These are phyloP conservation scores for Drosophila auraria DNA, from an alignment of 1,140 invertebrate genomes.

Conservation along the genomic window DNA sequence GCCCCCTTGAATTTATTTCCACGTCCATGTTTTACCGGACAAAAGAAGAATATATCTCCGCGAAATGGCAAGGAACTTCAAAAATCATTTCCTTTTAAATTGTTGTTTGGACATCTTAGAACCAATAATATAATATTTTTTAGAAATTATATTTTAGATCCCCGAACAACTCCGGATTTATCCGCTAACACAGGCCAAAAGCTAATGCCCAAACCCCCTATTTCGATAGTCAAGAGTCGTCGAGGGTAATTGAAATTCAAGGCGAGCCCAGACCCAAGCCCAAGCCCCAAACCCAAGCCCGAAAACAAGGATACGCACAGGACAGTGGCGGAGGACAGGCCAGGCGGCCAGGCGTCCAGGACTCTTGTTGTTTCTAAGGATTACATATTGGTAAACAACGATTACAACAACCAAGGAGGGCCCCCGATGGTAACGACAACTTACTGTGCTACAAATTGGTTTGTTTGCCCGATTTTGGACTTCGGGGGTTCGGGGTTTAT, in stretches of 20 bases:
- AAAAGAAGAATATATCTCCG: slow-evolving; percentile 9
- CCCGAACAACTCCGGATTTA: not conserved
- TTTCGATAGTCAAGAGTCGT: not conserved
- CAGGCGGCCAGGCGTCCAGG: not conserved
- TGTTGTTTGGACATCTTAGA: no score
- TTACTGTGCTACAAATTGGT: slow-evolving; percentile 75
- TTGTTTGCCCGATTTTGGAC: slow-evolving; percentile 58
- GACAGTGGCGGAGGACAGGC: slow-evolving; percentile 6
- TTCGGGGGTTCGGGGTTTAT: slow-evolving; percentile 16
- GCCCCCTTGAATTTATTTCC: slow-evolving; percentile 20
- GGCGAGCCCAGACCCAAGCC: slow-evolving; percentile 31
- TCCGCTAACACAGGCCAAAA: slow-evolving; percentile 2
- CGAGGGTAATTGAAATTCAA: slow-evolving; percentile 74
- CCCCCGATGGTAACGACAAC: slow-evolving; percentile 54
- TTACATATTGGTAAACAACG: slow-evolving; percentile 83
- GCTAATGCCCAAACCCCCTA: slow-evolving; percentile 15
- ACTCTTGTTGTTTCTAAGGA: slow-evolving; percentile 77
- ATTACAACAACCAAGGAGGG: slow-evolving; percentile 64
- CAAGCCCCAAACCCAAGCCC: not conserved
- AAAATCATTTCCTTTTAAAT: not conserved
- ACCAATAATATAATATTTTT: no score
- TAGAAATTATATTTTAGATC: no score
- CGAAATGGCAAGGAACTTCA: not conserved
- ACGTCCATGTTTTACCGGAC: slow-evolving; percentile 5
- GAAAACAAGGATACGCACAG: slow-evolving; percentile 39